These are phyloP conservation scores for Pelodiscus sinensis DNA, from an alignment of 2,113 vertebrate genomes.

Conservation along the genomic window DNA sequence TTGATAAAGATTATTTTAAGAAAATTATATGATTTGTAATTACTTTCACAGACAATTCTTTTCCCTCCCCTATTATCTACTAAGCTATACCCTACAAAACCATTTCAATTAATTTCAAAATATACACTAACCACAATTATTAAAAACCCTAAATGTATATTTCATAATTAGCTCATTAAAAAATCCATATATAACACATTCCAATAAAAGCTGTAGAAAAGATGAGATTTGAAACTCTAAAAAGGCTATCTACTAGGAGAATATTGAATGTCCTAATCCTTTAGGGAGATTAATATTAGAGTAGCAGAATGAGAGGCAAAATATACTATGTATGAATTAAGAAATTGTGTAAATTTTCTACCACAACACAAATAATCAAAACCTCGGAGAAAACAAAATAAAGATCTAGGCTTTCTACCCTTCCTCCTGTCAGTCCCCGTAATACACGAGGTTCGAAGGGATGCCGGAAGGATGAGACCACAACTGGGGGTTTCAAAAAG, in stretches of 20 bases:
- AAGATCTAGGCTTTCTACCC: not conserved
- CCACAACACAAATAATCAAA: not conserved
- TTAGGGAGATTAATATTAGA: not conserved
- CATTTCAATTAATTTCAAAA: not conserved
- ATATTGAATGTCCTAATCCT: not conserved
- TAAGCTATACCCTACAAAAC: not conserved
- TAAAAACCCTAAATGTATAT: not conserved
- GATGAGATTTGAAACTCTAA: not conserved
- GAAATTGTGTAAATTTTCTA: not conserved
- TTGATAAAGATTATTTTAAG: not conserved
- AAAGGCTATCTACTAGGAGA: not conserved
- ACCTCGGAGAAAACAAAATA: not conserved
- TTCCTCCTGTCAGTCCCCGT: too few relatives aligned
- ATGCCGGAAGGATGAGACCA: too few relatives aligned
- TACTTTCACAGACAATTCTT: not conserved
- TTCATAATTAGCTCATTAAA: not conserved
- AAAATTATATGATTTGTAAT: not conserved
- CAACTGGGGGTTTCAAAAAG: too few relatives aligned
- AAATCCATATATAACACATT: too few relatives aligned
- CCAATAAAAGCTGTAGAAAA: not conserved
- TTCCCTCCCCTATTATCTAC: not conserved
- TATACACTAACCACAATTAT: not conserved
- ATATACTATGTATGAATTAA: not conserved
- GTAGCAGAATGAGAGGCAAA: not conserved
- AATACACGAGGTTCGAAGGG: too few relatives aligned